phyloP scores from a whole-genome alignment of 2,888 invertebrate genomes.

The Branchipolynoe longqiensis region DNA sequence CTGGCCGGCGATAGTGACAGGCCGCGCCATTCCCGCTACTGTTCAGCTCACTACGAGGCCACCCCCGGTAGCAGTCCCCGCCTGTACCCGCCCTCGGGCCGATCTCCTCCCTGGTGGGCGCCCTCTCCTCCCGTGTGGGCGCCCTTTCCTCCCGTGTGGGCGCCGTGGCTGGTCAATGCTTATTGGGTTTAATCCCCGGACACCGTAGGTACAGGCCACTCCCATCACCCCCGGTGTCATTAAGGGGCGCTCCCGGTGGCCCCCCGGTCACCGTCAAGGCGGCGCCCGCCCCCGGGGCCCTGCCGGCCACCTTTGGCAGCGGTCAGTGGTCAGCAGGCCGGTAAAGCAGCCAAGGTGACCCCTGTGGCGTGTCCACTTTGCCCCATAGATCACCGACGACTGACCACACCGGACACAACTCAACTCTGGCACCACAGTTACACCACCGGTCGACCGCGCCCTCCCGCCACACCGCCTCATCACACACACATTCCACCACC shows the following conservation, averaged over 20 bases:
- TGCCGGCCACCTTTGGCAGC: constrained; percentile 27
- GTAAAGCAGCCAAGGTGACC: constrained; percentile 43
- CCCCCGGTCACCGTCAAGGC: background rate
- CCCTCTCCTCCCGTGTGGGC: background rate
- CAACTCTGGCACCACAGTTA: constrained; percentile 20
- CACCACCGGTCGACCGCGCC: background rate
- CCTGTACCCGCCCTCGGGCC: no score
- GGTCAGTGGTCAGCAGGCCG: background rate
- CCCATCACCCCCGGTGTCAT: constrained; percentile 32
- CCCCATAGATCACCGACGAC: constrained; percentile 42
- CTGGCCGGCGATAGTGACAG: no score
- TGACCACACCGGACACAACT: constrained; percentile 39
- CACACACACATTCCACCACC: no score
- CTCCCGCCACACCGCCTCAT: background rate
- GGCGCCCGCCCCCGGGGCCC: background rate
- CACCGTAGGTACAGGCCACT: constrained; percentile 17
- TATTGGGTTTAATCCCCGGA: constrained; percentile 45
- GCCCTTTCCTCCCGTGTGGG: background rate
- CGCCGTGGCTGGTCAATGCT: constrained; percentile 22
- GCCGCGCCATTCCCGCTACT: no score
- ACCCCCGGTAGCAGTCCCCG: no score
- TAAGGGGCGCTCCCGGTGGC: background rate
- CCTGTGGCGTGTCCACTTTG: constrained; percentile 49
- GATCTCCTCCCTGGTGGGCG: no score
- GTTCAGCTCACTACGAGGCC: no score